Conservation (phyloP, 2,113 vertebrate genomes). For the Lichenostomus cassidix region DNA sequence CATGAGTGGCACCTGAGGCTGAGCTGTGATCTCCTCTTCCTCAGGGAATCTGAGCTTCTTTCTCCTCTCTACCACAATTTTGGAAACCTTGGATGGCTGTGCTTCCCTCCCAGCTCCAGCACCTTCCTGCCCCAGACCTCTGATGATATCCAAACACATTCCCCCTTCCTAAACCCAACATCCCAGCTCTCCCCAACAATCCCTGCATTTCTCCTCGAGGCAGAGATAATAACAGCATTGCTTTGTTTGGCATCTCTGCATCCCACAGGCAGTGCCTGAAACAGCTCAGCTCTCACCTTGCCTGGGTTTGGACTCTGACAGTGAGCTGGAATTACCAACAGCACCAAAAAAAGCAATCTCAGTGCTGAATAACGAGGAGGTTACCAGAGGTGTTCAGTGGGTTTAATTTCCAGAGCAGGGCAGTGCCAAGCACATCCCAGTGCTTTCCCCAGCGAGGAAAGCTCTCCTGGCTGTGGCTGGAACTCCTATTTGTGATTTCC, state of each 20-base stretch:
- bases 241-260: not conserved
- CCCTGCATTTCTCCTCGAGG: rapidly evolving
- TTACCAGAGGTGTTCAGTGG: rapidly evolving
- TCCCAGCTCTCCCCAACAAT: not conserved
- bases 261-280: not conserved
- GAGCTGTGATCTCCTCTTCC: not conserved
- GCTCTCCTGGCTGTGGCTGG: slow-evolving; percentile 4
- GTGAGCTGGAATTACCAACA: not conserved
- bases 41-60: not conserved
- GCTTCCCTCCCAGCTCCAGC: not conserved
- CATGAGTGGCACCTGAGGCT: not conserved
- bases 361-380: not conserved
- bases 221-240: not conserved
- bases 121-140: not conserved
- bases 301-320: not conserved
- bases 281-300: not conserved
- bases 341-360: not conserved
- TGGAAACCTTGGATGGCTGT: not conserved
- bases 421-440: not conserved
- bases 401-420: not conserved
- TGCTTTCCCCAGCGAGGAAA: not conserved
- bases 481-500: slow-evolving; percentile 59
- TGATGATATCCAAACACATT: rapidly evolving
- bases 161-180: not conserved
- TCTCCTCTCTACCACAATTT: not conserved